These are phyloP conservation scores for Lasaia peninsularis DNA, from an alignment of 1,140 invertebrate species.

Conservation along the genomic window DNA sequence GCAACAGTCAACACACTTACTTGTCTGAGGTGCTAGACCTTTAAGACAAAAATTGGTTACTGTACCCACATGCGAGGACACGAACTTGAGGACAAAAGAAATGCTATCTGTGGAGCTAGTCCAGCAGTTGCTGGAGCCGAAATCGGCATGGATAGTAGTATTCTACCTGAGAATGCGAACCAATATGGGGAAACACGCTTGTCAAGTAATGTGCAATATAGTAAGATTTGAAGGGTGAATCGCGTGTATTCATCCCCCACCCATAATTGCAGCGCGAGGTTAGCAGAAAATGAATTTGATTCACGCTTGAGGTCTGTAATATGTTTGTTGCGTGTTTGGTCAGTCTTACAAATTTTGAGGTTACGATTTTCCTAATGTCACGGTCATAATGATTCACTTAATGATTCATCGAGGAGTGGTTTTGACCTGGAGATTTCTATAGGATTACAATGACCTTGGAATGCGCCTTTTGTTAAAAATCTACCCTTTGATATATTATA, in stretches of 20 bases:
- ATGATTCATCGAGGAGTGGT: constrained; percentile 25
- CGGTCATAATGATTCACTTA: constrained; percentile 31
- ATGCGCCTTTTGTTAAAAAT: neutral
- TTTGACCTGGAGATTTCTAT: neutral
- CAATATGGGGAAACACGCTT: no score
- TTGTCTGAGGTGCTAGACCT: no score
- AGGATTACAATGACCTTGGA: neutral
- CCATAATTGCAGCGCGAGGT: constrained; percentile 22
- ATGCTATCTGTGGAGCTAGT: no score
- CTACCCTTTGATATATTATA: no score
- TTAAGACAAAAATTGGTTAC: no score
- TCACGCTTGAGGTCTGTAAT: constrained; percentile 27
- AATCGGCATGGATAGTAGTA: no score
- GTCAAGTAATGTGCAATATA: neutral
- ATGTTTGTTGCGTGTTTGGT: constrained; percentile 33
- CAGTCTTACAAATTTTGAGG: constrained; percentile 26
- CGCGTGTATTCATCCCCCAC: constrained; percentile 23
- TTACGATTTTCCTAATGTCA: constrained; percentile 35
- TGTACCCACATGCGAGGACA: no score
- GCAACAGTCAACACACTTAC: no score
- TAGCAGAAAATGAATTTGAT: constrained; percentile 16
- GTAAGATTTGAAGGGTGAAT: constrained; percentile 16
- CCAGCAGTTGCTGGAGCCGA: no score
- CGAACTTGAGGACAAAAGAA: no score
- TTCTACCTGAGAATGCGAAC: no score